Percentiles rank a stretch among this genome's conserved stretches.
These are phyloP conservation scores for Clostera curtula DNA, from an alignment of 2,888 invertebrate species.

Conservation along the genomic window DNA sequence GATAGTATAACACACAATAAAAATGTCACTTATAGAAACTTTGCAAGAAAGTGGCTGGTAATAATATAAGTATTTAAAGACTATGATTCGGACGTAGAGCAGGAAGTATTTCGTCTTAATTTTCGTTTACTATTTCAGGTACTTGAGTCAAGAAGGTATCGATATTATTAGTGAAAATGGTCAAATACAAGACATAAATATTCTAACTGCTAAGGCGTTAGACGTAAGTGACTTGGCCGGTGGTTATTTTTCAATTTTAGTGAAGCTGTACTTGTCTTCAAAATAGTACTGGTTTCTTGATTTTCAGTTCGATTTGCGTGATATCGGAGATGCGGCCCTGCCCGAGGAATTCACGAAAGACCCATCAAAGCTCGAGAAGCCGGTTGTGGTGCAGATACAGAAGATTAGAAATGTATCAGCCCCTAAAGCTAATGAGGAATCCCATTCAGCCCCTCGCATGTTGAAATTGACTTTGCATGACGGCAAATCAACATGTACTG, in stretches of 20 bases:
- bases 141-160: slow-evolving; percentile 82
- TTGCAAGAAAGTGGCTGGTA: slow-evolving; percentile 81
- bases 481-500: slow-evolving; percentile 85
- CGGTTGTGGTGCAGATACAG: slow-evolving; percentile 90
- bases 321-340: slow-evolving; percentile 84
- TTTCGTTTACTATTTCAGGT: too few relatives aligned
- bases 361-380: slow-evolving; percentile 62
- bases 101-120: too few relatives aligned
- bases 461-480: slow-evolving; percentile 89
- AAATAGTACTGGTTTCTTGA: slow-evolving; percentile 20
- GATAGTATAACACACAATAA: slow-evolving; percentile 46
- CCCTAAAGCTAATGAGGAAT: slow-evolving; percentile 93
- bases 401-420: slow-evolving; percentile 92
- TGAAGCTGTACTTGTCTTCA: slow-evolving; percentile 17
- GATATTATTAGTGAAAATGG: slow-evolving; percentile 79
- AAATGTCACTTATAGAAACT: slow-evolving; percentile 78
- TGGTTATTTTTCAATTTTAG: slow-evolving; percentile 8
- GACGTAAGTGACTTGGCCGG: slow-evolving; percentile 75
- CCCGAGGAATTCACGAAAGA: slow-evolving; percentile 80
- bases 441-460: slow-evolving; percentile 86
- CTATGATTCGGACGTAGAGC: too few relatives aligned
- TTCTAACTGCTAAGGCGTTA: slow-evolving; percentile 78
- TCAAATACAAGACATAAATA: slow-evolving; percentile 76
- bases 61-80: slow-evolving; percentile 37
- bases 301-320: slow-evolving; percentile 83